phyloP scores from a whole-genome alignment of 2,113 vertebrate species.

The Xenopus borealis region DNA sequence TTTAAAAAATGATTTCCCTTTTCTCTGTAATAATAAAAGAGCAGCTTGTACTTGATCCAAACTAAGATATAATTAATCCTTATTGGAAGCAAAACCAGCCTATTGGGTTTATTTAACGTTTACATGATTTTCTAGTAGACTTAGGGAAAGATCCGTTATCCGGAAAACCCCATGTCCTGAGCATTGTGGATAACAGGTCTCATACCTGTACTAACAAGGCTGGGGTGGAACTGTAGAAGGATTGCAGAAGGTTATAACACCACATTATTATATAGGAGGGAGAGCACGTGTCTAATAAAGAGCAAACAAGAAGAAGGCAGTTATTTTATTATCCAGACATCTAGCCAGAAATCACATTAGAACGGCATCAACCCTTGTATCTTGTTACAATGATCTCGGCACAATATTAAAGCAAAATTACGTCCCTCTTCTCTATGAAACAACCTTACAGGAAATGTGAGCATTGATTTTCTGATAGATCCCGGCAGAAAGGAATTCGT shows the following conservation, averaged over 20 bases:
- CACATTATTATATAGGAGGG: neutral
- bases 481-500: constrained; percentile 27
- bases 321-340: constrained; percentile 28
- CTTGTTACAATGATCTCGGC: constrained; percentile 34
- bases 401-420: constrained; percentile 34
- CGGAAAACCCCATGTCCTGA: too few species aligned
- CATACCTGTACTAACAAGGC: too few species aligned
- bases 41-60: too few species aligned
- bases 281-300: neutral
- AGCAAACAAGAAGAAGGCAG: neutral
- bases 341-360: constrained; percentile 27
- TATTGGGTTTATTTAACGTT: too few species aligned
- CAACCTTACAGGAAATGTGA: constrained; percentile 31
- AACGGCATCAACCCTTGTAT: constrained; percentile 11
- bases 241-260: neutral
- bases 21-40: too few species aligned
- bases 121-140: too few species aligned
- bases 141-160: too few species aligned
- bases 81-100: too few species aligned
- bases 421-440: constrained; percentile 11
- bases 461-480: constrained; percentile 45
- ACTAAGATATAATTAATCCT: too few species aligned
- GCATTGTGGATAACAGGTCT: too few species aligned
- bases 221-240: too few species aligned
- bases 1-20: too few species aligned